phyloP scores from a whole-genome alignment of 1,140 invertebrate genomes.

The Sitophilus oryzae region DNA sequence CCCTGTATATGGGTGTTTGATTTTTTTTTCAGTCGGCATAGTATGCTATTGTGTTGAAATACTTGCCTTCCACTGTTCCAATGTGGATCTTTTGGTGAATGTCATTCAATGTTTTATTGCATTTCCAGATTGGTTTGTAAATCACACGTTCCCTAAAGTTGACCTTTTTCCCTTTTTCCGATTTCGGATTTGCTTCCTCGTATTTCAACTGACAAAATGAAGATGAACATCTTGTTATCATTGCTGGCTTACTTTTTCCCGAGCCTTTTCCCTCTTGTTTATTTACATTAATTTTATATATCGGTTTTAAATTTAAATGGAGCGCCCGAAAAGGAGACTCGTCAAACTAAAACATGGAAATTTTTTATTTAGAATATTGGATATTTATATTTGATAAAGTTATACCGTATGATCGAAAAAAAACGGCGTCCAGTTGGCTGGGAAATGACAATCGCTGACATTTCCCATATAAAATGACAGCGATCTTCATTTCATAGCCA shows the following conservation, averaged over 20 bases:
- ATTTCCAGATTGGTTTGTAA: conserved; percentile 25
- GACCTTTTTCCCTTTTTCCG: conserved; percentile 35
- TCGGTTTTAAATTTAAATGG: conserved; percentile 54
- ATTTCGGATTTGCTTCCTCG: conserved; percentile 29
- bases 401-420: too few relatives aligned
- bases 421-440: too few relatives aligned
- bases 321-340: conserved; percentile 53
- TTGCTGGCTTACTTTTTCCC: conserved; percentile 9
- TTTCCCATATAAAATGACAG: too few relatives aligned
- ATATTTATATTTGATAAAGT: too few relatives aligned
- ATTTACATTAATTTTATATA: conserved; percentile 50
- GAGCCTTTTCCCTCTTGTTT: conserved; percentile 4
- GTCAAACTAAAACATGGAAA: conserved; percentile 47
- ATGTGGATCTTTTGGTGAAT: conserved; percentile 10
- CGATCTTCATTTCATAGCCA: too few relatives aligned
- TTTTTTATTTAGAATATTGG: too few relatives aligned
- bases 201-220: conserved; percentile 17
- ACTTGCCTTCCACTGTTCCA: conserved; percentile 39
- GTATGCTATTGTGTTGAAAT: too few relatives aligned
- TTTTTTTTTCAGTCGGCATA: too few relatives aligned
- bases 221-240: conserved; percentile 16
- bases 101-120: background rate
- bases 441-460: too few relatives aligned
- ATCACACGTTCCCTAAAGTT: conserved; percentile 26
- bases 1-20: too few relatives aligned